phyloP scores from a whole-genome alignment of 1,140 invertebrate species.

The Micrasema minimum region DNA sequence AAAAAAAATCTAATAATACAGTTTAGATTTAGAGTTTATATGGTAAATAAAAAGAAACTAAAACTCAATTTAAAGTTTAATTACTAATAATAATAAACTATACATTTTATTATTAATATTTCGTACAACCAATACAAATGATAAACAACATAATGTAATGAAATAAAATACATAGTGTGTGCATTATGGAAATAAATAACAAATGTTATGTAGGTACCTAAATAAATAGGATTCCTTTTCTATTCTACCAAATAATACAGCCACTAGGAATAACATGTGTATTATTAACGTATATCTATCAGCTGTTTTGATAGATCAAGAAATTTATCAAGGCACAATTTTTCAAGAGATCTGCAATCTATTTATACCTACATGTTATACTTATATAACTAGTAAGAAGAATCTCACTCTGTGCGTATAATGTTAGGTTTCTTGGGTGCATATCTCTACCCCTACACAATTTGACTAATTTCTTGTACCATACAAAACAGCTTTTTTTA shows the following conservation, averaged over 20 bases:
- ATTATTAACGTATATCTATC: not conserved
- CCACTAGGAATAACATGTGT: constrained; percentile 2
- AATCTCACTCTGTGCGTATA: too few species aligned
- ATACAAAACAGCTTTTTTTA: not conserved
- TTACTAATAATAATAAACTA: too few species aligned
- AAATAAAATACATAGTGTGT: not conserved
- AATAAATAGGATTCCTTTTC: not conserved
- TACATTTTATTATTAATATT: too few species aligned
- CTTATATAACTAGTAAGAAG: not conserved
- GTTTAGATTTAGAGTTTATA: too few species aligned
- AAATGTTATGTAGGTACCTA: not conserved
- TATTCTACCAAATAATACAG: constrained; percentile 25
- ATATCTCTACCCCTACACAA: not conserved
- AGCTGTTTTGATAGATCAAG: constrained; percentile 15
- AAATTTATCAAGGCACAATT: constrained; percentile 23
- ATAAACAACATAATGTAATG: too few species aligned
- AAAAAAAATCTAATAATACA: too few species aligned
- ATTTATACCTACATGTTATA: not conserved
- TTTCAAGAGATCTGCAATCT: not conserved
- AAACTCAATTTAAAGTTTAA: too few species aligned
- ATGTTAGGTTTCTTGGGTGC: too few species aligned
- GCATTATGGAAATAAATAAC: not conserved
- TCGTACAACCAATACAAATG: too few species aligned
- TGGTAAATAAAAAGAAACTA: too few species aligned
- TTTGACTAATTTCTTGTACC: constrained; percentile 15